Percentiles rank a stretch among this genome's conserved stretches.
phyloP scores from a whole-genome alignment of 2,113 vertebrate genomes.

The Cygnus atratus region DNA sequence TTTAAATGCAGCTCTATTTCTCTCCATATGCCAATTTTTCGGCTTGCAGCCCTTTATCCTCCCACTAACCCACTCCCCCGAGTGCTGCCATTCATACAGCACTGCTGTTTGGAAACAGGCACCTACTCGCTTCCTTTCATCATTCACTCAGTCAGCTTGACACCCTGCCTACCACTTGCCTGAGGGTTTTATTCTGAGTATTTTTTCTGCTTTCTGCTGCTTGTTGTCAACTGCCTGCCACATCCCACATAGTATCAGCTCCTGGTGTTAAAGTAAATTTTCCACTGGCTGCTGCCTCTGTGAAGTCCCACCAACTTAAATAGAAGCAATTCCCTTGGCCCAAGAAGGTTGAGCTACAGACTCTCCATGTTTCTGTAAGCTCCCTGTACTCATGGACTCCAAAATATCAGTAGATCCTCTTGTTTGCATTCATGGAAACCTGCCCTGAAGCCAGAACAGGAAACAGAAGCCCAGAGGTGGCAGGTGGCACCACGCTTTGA shows the following conservation, averaged over 20 bases:
- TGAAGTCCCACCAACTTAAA: not conserved
- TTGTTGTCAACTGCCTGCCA: not conserved
- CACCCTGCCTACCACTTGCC: not conserved
- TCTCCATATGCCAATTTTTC: not conserved
- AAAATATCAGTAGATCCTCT: not conserved
- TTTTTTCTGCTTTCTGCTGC: not conserved
- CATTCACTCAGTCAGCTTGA: not conserved
- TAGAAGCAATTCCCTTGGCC: not conserved
- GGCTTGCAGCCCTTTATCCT: not conserved
- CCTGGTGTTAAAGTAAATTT: not conserved
- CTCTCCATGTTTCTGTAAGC: not conserved
- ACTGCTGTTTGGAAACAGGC: constrained; percentile 32
- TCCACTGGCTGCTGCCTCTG: accelerated
- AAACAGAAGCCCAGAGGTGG: not conserved
- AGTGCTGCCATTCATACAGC: not conserved
- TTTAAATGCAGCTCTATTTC: not conserved
- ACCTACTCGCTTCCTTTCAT: not conserved
- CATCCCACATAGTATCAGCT: not conserved
- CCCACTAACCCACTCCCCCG: not conserved
- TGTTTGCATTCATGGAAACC: not conserved
- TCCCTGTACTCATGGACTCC: not conserved
- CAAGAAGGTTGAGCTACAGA: not conserved
- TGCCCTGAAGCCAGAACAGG: not conserved
- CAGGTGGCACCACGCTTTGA: not conserved
- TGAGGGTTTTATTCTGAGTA: not conserved